Evolutionary conservation across 1,140 invertebrate species (phyloP).

Genomic region (Plodia interpunctella): DNA sequence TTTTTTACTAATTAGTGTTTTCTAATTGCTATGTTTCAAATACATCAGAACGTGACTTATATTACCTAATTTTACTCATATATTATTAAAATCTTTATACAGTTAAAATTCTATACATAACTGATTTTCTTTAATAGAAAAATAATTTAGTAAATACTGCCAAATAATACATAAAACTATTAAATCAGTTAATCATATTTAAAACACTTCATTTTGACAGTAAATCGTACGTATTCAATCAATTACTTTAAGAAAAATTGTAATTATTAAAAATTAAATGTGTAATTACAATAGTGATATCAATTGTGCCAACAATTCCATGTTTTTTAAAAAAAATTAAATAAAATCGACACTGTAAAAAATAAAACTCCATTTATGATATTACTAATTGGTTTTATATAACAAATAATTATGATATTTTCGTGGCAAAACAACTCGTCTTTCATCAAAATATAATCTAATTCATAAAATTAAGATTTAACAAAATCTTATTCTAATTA

Average conservation of each 20-base stretch:
- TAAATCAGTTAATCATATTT: slow-evolving; percentile 9
- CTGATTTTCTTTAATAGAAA: background rate
- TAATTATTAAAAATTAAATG: too few relatives aligned
- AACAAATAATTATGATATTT: too few relatives aligned
- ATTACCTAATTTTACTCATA: slow-evolving; percentile 2
- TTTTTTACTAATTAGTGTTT: slow-evolving; percentile 6
- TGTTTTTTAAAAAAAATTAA: too few relatives aligned
- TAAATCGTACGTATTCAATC: too few relatives aligned
- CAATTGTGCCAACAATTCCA: too few relatives aligned
- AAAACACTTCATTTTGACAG: background rate
- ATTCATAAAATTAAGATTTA: background rate
- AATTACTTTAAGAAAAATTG: too few relatives aligned
- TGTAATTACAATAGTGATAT: too few relatives aligned
- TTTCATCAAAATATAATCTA: too few relatives aligned
- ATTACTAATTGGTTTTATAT: too few relatives aligned
- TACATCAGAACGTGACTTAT: slow-evolving; percentile 3
- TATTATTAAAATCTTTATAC: background rate
- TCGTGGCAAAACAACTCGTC: too few relatives aligned
- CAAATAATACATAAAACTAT: slow-evolving; percentile 8
- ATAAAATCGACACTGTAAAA: too few relatives aligned
- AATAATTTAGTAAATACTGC: background rate
- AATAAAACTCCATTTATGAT: too few relatives aligned
- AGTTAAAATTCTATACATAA: background rate
- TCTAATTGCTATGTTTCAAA: slow-evolving; percentile 8
- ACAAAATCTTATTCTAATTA: slow-evolving; percentile 32